Percentiles rank a stretch among this genome's conserved stretches.
These are phyloP conservation scores for Tenualosa thibaudeaui DNA, from an alignment of 2,797 vertebrate species.

Conservation along the genomic window DNA sequence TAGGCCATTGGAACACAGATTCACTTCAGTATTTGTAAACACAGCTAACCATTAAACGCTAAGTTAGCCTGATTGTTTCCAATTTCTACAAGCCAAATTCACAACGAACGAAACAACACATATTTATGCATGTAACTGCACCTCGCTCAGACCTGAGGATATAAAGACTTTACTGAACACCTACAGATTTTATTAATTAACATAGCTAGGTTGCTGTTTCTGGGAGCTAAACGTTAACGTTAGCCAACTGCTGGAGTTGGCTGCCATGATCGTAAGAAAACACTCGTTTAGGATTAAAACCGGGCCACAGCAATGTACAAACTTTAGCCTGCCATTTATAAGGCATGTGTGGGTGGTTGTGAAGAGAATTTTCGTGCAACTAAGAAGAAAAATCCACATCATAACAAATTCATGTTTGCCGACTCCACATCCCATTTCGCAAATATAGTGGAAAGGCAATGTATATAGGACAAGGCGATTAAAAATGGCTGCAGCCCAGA, in stretches of 20 bases:
- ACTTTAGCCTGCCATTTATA: background rate
- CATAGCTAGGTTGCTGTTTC: background rate
- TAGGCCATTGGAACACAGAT: background rate
- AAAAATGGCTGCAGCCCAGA: conserved; percentile 84
- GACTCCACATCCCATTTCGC: conserved; percentile 42
- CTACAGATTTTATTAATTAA: background rate
- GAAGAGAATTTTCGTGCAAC: background rate
- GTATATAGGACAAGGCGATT: conserved; percentile 76
- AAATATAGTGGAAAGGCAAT: conserved; percentile 55
- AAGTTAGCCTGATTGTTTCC: background rate
- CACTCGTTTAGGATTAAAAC: conserved; percentile 19
- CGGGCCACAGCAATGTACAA: background rate
- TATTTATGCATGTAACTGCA: background rate
- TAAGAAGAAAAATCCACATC: background rate
- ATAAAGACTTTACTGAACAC: background rate
- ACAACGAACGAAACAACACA: background rate
- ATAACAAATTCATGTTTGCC: conserved; percentile 32
- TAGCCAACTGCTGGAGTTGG: conserved; percentile 10
- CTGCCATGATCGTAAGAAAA: conserved; percentile 22
- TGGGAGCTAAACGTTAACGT: background rate
- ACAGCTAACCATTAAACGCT: background rate
- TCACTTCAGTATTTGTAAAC: conserved; percentile 11
- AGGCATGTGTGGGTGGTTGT: background rate
- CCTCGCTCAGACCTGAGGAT: background rate
- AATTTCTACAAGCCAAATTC: background rate